Evolutionary conservation across 2,113 vertebrate species (phyloP), one percentile per base, ranked within the genome.

Genomic region (Nestor notabilis): DNA sequence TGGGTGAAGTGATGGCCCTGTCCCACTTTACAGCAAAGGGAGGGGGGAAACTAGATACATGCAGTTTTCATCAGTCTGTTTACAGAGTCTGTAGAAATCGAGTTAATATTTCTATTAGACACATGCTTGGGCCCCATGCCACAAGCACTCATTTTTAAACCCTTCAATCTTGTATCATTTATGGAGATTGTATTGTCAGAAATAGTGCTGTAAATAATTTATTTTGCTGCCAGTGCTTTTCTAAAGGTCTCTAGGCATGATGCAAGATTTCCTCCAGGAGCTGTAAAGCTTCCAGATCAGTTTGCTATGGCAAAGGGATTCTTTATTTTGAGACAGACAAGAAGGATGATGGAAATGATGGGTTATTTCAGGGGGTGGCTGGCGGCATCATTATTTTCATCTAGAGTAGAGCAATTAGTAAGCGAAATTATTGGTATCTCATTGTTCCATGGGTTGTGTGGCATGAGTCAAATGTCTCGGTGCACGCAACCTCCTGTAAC

Each of bases 151-250:
- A 94, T 89, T 95, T 95, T 94, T 88, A 97, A 94, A 92, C 69
- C 94, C 87, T 89, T 97, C 97, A 95, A 91, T 97, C 95, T 96
- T 92, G 87, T 96, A 94, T 97, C 96, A 89, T 96, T 97, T 96
- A 95, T 97, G 97, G 85, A 95, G 95, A 95, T 94, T 92, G 91
- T 92, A 92, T 96, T 97, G 96, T 97, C 97, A 97, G 96, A 94
- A 96, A 90, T 83, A 94, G 95, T 47, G 58, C 95, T 88, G 72
- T 97, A 95, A 95, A 97, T 97, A 95, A 96, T 97, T 97, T 96
- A 97, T 95, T 95, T 84, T 83, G 90, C 96, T 96, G 94, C 94
- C 83, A 86, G 56, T 90, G 94, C 91, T 96, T 96, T 97, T 96
- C 91, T 95, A 94, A 93, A 97, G 94, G 91, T 93, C 97, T 95